A percentile compares a stretch with the other conserved stretches of the same genome.
Evolutionary conservation across 1,140 invertebrate species (phyloP).

Genomic region (Zaprionus lachaisei): DNA sequence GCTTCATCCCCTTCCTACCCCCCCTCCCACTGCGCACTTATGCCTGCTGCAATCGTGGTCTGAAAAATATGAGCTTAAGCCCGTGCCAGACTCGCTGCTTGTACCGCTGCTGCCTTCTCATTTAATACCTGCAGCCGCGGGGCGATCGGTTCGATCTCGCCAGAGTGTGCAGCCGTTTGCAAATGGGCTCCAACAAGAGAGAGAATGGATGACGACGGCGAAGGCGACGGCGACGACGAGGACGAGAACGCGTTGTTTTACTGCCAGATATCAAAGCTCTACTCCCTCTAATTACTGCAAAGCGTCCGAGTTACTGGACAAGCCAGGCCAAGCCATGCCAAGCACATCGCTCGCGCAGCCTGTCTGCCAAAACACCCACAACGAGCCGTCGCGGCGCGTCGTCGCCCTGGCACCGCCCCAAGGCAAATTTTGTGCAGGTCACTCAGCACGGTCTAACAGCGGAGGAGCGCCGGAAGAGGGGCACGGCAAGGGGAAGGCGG

Average conservation of each 20-base stretch:
- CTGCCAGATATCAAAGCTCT: conserved; percentile 66
- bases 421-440: conserved; percentile 70
- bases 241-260: conserved; percentile 45
- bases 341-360: conserved; percentile 33
- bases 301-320: conserved; percentile 52
- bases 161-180: conserved; percentile 73
- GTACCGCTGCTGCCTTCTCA: conserved; percentile 51
- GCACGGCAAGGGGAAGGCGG: not conserved
- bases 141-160: conserved; percentile 81
- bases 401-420: conserved; percentile 54
- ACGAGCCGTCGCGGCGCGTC: conserved; percentile 60
- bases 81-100: conserved; percentile 74
- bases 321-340: conserved; percentile 19
- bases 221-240: not conserved
- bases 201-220: conserved; percentile 5
- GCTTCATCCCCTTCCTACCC: conserved; percentile 37
- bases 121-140: conserved; percentile 62
- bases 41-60: conserved; percentile 53
- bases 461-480: not conserved
- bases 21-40: conserved; percentile 30
- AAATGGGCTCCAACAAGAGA: conserved; percentile 58
- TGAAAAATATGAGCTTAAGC: conserved; percentile 76
- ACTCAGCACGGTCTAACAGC: conserved; percentile 65
- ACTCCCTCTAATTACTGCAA: conserved; percentile 69
- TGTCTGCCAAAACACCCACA: conserved; percentile 76